These are phyloP conservation scores for Ridgeia piscesae DNA, from an alignment of 1,140 invertebrate genomes.

Conservation along the genomic window DNA sequence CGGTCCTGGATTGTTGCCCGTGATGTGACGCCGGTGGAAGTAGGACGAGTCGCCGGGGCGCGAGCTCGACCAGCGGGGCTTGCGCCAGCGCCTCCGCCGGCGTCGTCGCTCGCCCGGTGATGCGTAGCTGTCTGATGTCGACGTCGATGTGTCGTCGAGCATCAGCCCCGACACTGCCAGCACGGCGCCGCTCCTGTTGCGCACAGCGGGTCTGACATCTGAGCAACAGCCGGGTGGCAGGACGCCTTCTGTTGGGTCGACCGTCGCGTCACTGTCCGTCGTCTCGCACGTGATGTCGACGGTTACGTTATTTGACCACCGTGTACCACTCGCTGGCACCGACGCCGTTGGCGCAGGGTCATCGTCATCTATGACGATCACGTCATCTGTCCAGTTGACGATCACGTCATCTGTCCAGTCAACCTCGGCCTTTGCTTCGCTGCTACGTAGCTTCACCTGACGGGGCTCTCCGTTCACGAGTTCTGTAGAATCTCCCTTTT, in stretches of 20 bases:
- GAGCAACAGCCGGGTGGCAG: background rate
- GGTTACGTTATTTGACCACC: background rate
- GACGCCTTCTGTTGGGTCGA: background rate
- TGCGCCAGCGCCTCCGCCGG: background rate
- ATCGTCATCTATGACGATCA: background rate
- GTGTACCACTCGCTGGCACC: background rate
- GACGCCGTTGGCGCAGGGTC: background rate
- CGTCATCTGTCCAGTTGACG: background rate
- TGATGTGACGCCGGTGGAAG: background rate
- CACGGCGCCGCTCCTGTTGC: background rate
- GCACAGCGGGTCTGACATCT: background rate
- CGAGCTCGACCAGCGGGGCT: background rate
- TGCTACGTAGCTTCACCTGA: background rate
- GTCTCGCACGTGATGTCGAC: background rate
- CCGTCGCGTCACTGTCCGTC: background rate
- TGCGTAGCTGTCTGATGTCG: background rate
- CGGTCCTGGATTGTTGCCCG: background rate
- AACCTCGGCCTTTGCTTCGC: background rate
- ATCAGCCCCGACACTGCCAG: background rate
- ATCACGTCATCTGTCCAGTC: background rate
- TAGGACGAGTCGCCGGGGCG: background rate
- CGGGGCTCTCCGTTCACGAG: background rate
- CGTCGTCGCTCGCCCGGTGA: background rate
- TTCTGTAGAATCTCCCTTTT: background rate
- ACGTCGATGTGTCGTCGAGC: background rate